phyloP scores from a whole-genome alignment of 92 coral and sea anemone species.

The Bergia puertoricense region DNA sequence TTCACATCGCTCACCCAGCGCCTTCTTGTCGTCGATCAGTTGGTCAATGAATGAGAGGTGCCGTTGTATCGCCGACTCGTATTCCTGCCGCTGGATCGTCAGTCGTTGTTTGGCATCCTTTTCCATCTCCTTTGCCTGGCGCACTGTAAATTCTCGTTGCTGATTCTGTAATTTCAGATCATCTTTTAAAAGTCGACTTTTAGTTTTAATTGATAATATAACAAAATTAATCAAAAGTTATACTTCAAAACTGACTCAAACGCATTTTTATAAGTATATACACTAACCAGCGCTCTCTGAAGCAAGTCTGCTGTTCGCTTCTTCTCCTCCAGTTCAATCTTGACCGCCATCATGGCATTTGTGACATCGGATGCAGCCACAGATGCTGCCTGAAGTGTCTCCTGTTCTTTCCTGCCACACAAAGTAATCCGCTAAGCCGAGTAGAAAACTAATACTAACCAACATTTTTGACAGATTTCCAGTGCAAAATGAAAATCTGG shows the following conservation, averaged over 20 bases:
- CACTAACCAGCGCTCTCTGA: slow-evolving; percentile 92
- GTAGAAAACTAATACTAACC: not conserved
- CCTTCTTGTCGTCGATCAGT: slow-evolving; percentile 95
- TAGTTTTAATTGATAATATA: no score
- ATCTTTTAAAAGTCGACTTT: not conserved
- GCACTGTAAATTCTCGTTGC: slow-evolving; percentile 90
- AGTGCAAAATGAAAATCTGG: no score
- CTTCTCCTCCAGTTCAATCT: slow-evolving; percentile 96
- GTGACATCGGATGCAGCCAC: slow-evolving; percentile 95
- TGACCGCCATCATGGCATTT: slow-evolving; percentile 94
- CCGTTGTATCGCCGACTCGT: slow-evolving; percentile 95
- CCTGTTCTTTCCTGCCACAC: slow-evolving; percentile 69
- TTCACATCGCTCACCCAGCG: slow-evolving; percentile 92
- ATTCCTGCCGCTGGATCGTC: slow-evolving; percentile 89
- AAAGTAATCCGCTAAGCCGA: not conserved
- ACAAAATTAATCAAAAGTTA: not conserved
- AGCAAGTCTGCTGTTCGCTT: slow-evolving; percentile 89
- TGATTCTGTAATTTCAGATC: slow-evolving; percentile 67
- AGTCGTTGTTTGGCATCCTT: slow-evolving; percentile 91
- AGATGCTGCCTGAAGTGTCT: slow-evolving; percentile 82
- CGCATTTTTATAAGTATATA: not conserved
- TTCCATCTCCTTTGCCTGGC: slow-evolving; percentile 97
- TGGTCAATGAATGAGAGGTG: slow-evolving; percentile 97
- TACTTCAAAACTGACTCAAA: not conserved
- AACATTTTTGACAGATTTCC: no score